These are phyloP conservation scores for Cosmia pyralina DNA, from an alignment of 2,888 invertebrate species.

Conservation along the genomic window DNA sequence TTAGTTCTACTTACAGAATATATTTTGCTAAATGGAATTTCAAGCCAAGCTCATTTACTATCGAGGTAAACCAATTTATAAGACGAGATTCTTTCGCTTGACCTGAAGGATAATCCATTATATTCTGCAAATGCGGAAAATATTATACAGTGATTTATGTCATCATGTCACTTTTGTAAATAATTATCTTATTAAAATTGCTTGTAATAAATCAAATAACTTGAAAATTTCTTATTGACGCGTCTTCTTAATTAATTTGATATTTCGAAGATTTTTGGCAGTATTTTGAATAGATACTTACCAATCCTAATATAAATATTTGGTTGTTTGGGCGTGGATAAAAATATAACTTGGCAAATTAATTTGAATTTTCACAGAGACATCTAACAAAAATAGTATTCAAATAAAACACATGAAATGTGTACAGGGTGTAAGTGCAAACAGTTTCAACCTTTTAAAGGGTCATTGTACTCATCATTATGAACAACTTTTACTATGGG, in stretches of 20 bases:
- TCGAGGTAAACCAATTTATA: constrained; percentile 13
- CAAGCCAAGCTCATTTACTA: constrained; percentile 2
- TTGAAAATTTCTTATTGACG: not conserved
- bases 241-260: constrained; percentile 8
- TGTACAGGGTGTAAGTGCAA: too few species aligned
- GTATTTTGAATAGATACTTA: not conserved
- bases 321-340: not conserved
- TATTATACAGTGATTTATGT: not conserved
- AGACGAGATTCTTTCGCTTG: constrained; percentile 9
- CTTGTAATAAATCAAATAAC: constrained; percentile 14
- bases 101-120: constrained; percentile 39
- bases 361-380: not conserved
- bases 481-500: too few species aligned
- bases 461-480: too few species aligned
- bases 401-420: not conserved
- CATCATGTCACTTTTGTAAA: not conserved
- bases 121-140: constrained; percentile 12
- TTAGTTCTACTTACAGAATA: constrained; percentile 43
- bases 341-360: not conserved
- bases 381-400: not conserved
- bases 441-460: too few species aligned
- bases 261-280: constrained; percentile 2
- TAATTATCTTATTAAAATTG: not conserved
- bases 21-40: constrained; percentile 6
- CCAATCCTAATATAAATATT: not conserved